Evolutionary conservation across 2,797 vertebrate species (phyloP), one percentile per base, ranked within the genome.

Genomic region (Brachyrhaphis roseni): DNA sequence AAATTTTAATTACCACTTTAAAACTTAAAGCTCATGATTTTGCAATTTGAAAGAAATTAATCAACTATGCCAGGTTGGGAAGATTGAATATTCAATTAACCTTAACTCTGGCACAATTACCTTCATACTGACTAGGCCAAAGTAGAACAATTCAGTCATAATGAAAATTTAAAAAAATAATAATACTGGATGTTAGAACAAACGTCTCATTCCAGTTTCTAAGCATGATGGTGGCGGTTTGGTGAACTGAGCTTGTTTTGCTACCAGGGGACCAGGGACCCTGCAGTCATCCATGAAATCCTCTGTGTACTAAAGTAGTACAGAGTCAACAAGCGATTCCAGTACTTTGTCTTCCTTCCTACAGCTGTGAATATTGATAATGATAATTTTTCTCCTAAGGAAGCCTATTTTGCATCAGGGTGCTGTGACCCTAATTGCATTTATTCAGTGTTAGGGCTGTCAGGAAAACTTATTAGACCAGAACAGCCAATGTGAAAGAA

Each of bases 401-500:
- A 74, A 36, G 20, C 36, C 34, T 41, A 1, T 55, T 39, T 12
- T 55, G 26, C 49, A 55, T 55, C 15, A 2, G 11, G 34, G 5
- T n/a, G 2, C 51, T 41, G 34, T 26, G 45, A 34, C 39, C 43
- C 18, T 8, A 36, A 64, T 53, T 45, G 76, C n/a, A 34, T 11
- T 62, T 64, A 28, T 79, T 18, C 13, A 53, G 18, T 11, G 75
- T 64, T 7, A 34, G 62, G 28, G 68, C 59, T 79, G 77, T 79
- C 45, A 47, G 68, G n/a, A 51, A 31, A 18, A 16, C 53, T 64
- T 76, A 43, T 71, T 75, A 66, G 66, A 81, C 72, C 11, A 26
- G 62, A 82, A 43, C 74, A 49, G 77, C 53, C 78, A 15, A 16
- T 13, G 70, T 76, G 75, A 74, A 36, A 20, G 79, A 46, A 74